Base-by-base conservation (phyloP, 2,888 invertebrate genomes). In the Fragum fragum region DNA sequence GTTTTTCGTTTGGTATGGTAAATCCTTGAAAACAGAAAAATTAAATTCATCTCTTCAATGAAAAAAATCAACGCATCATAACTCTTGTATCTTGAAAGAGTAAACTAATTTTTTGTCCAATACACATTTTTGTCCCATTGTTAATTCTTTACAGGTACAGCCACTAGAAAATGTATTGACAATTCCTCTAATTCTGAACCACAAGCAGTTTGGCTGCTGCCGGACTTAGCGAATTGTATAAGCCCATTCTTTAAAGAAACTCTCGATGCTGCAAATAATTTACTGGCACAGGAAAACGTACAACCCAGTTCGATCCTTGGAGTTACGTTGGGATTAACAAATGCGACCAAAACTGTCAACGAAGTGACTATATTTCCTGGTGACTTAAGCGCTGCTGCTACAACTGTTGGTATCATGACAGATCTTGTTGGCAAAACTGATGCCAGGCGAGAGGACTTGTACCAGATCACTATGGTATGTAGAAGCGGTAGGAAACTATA, bases 161-260 rank as follows among this genome's bases (percentile, higher is more conserved):
- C 90, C 2, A 83, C 77, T 1, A 53, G 88, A 14, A 80, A 72
- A 47, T 90, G 90, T 61, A 66, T 85, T 14, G n/a, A n/a, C 29
- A 57, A 59, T 21, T 23, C 66, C 0, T 6, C 26, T 5, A 11
- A 21, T 9, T 16, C 42, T 26, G 39, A 42, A n/a, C 16, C 26
- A 59, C 23, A 85, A 71, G 28, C 82, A 52, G 5, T 83, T 76
- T 81, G 87, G 88, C 42, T 87, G 14, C 83, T 88, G n/a, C 90
- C 90, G 7, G 87, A 91, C 61, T 83, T 90, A 9, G 87, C 86
- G 14, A 39, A 72, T 11, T 91, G 91, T 71, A 85, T 90, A 69
- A 89, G 88, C 59, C 82, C 82, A 36, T 66, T 73, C 7, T 83
- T 91, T 52, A 26, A 84, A 47, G 68, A 81, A 9, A 83, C 90